Evolutionary conservation across 1,140 invertebrate species (phyloP).

Genomic region (Aphelenchoides fujianensis): DNA sequence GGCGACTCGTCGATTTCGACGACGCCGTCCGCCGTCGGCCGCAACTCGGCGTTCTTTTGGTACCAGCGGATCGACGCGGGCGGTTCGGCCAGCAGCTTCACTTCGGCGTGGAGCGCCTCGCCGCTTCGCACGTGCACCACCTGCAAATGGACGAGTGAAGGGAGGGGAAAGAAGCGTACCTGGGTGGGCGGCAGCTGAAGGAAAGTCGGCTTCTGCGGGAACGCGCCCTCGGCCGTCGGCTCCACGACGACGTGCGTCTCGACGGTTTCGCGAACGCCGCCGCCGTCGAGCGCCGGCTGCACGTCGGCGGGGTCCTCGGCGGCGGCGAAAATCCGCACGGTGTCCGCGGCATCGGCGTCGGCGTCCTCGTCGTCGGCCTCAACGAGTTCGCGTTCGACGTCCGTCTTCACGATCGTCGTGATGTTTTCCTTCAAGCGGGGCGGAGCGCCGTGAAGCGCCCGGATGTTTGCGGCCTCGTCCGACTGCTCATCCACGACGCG

Average conservation of each 20-base stretch:
- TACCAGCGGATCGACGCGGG: constrained; percentile 44
- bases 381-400: constrained; percentile 11
- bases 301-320: not conserved
- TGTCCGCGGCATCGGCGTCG: constrained; percentile 31
- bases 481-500: constrained; percentile 24
- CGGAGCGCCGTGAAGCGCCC: not conserved
- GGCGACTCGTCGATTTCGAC: constrained; percentile 30
- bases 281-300: not conserved
- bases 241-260: not conserved
- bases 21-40: constrained; percentile 15
- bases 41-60: constrained; percentile 52
- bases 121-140: too few relatives aligned
- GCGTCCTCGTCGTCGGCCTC: not conserved
- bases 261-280: not conserved
- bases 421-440: constrained; percentile 25
- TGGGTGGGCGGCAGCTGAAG: constrained; percentile 15
- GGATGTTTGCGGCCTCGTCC: constrained; percentile 12
- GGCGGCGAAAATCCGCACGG: constrained; percentile 23
- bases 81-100: constrained; percentile 17
- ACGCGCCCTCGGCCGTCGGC: not conserved
- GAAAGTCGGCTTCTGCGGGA: constrained; percentile 23
- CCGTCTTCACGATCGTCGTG: constrained; percentile 24
- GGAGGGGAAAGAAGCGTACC: too few relatives aligned
- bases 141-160: not conserved
- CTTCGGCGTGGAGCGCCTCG: not conserved